These are phyloP conservation scores for Mellivora capensis DNA, from an alignment of 2,113 vertebrate genomes.

Conservation along the genomic window DNA sequence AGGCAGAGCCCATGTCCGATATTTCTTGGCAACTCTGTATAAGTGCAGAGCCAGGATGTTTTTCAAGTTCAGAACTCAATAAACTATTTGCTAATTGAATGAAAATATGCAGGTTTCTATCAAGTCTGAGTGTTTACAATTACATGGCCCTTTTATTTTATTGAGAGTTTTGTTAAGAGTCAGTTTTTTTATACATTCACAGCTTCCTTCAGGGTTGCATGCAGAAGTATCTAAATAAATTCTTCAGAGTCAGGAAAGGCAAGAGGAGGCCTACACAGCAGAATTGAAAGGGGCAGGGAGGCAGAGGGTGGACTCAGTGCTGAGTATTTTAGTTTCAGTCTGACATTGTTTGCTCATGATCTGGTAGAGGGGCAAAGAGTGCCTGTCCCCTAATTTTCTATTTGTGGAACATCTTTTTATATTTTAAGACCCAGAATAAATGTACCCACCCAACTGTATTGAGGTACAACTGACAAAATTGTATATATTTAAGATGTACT, in stretches of 20 bases:
- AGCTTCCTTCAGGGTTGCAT: neutral
- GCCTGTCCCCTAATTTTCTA: neutral
- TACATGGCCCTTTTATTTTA: neutral
- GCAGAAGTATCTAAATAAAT: neutral
- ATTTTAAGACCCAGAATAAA: conserved; percentile 13
- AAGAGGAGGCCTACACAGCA: neutral
- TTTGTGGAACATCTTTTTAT: neutral
- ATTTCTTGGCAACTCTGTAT: neutral
- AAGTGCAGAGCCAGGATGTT: neutral
- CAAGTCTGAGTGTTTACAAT: neutral
- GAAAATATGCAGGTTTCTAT: neutral
- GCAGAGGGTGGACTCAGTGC: neutral
- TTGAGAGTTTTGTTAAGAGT: neutral
- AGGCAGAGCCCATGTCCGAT: neutral
- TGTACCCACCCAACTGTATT: neutral
- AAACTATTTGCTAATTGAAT: conserved; percentile 16
- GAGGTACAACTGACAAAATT: neutral
- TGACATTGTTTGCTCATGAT: neutral
- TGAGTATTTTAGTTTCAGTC: neutral
- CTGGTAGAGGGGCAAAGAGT: neutral
- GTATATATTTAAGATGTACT: neutral
- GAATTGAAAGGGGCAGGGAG: neutral
- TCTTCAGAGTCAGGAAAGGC: neutral
- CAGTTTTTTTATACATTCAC: neutral
- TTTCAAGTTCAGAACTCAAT: neutral